Conservation (phyloP, 2,888 invertebrate species). For the Perizoma flavofasciatum region DNA sequence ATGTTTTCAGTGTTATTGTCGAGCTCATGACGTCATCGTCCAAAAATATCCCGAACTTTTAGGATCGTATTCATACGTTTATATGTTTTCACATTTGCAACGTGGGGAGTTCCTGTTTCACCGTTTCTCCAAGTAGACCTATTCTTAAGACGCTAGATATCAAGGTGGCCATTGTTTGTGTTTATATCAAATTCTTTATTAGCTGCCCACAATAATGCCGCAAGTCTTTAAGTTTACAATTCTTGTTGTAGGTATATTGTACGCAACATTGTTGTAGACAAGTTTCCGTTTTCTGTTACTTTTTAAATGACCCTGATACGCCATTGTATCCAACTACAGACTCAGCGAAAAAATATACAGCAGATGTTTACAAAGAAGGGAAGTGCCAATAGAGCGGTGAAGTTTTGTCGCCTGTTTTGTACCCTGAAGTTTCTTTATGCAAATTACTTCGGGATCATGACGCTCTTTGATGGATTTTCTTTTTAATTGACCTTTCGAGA, state of each 20-base stretch:
- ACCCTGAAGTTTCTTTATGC: slow-evolving; percentile 46
- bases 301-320: slow-evolving; percentile 19
- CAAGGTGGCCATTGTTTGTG: too few species aligned
- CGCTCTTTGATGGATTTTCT: slow-evolving; percentile 48
- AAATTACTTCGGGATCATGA: slow-evolving; percentile 51
- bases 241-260: background rate
- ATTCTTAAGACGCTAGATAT: too few species aligned
- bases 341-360: slow-evolving; percentile 34
- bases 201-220: too few species aligned
- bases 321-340: slow-evolving; percentile 19
- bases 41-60: background rate
- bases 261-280: background rate
- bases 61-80: too few species aligned
- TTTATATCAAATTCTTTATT: too few species aligned
- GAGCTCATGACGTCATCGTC: slow-evolving; percentile 14
- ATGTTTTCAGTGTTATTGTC: slow-evolving; percentile 7
- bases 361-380: slow-evolving; percentile 37
- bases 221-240: too few species aligned
- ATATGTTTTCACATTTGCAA: too few species aligned
- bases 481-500: slow-evolving; percentile 40
- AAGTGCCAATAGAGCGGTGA: slow-evolving; percentile 48
- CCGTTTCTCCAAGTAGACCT: too few species aligned
- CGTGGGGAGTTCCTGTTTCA: too few species aligned
- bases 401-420: slow-evolving; percentile 37
- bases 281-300: slow-evolving; percentile 10